Percentiles rank a stretch among this genome's conserved stretches.
These are phyloP conservation scores for Trinorchestia longiramus DNA, from an alignment of 1,140 invertebrate species.

Conservation along the genomic window DNA sequence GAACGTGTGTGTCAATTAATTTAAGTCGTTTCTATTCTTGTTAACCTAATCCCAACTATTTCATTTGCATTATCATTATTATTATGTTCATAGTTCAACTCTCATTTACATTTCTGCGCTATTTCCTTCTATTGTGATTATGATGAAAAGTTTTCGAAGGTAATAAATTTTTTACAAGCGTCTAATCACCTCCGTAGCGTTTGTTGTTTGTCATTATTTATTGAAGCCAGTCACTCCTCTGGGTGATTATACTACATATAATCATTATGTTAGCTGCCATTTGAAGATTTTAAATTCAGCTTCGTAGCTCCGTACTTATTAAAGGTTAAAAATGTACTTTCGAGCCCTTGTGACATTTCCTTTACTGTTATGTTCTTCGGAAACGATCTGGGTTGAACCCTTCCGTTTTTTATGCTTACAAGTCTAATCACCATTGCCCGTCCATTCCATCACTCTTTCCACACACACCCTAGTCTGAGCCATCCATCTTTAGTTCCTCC, in stretches of 20 bases:
- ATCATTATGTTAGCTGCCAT: neutral
- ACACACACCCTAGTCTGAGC: constrained; percentile 5
- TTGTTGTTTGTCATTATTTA: neutral
- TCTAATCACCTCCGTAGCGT: neutral
- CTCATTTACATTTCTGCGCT: neutral
- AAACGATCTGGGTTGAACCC: neutral
- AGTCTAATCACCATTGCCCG: neutral
- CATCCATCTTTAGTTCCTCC: neutral
- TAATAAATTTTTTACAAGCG: neutral
- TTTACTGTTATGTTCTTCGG: neutral
- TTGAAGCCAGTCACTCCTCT: neutral
- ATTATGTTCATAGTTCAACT: too few relatives aligned
- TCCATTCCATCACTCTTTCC: neutral
- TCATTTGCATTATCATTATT: too few relatives aligned
- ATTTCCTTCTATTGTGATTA: neutral
- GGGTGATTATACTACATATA: neutral
- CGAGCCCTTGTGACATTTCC: neutral
- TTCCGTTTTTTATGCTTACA: neutral
- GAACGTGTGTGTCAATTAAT: neutral
- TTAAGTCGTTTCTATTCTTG: too few relatives aligned
- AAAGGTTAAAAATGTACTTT: neutral
- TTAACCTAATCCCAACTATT: too few relatives aligned
- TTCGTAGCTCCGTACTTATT: neutral
- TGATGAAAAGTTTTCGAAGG: neutral
- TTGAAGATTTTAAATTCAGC: neutral